Base-by-base conservation (phyloP, 2,888 invertebrate genomes). In the Macropis europaea region DNA sequence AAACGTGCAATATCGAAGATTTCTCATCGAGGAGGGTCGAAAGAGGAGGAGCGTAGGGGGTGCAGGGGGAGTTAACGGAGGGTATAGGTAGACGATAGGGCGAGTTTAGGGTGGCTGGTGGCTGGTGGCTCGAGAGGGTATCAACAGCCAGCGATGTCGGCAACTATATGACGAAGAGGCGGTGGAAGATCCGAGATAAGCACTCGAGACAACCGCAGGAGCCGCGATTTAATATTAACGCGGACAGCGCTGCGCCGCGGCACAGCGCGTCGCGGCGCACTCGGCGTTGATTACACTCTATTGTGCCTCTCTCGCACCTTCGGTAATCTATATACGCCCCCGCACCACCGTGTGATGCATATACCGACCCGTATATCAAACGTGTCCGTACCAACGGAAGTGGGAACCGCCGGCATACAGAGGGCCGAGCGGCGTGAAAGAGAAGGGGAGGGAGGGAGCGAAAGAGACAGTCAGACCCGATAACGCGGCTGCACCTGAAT, bases 211-310 rank as follows among this genome's bases (percentile, higher is more conserved):
- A n/a, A n/a, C n/a, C n/a, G n/a, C n/a, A n/a, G n/a, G n/a, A n/a
- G n/a, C n/a, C n/a, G n/a, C n/a, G n/a, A n/a, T n/a, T n/a, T n/a
- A 86, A 87, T 87, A 73, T 87, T 85, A 86, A 85, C 86, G 84
- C 77, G 79, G 76, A 79, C 67, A 45, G 66, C 48, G 54, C 57
- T 36, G 24, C 24, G 36, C 13, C 15, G 17, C 42, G 13, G n/a
- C n/a, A n/a, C n/a, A 5, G 73, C 64, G 68, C 78, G 72, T 71
- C 62, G 73, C 72, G 75, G 81, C 72, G 78, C 75, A 78, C 77
- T 74, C 77, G 79, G 78, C 79, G 84, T 84, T 85, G 83, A 84
- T 84, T n/a, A n/a, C n/a, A n/a, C n/a, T n/a, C n/a, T n/a, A 84
- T 85, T 84, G 78, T 80, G 83, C 81, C 84, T 84, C 84, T 84